Evolutionary conservation across 1,140 invertebrate genomes (phyloP).

Genomic region (Leptinotarsa defecta): DNA sequence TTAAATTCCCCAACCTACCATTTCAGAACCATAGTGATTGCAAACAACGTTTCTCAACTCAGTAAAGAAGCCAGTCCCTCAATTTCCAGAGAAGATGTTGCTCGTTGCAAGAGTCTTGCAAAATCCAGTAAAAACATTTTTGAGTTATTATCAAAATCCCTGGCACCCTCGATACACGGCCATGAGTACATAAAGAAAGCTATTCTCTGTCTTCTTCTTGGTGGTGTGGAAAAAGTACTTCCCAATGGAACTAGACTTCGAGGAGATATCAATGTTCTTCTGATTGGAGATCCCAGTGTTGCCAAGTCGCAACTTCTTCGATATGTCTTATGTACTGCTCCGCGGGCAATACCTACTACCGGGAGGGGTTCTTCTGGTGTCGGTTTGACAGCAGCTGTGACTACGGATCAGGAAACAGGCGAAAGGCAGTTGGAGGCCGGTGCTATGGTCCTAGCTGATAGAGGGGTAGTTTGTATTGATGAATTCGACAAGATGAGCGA

Average conservation of each 20-base stretch:
- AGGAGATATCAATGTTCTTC: slow-evolving; percentile 96
- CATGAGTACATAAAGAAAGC: slow-evolving; percentile 97
- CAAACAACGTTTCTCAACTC: slow-evolving; percentile 88
- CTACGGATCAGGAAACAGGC: slow-evolving; percentile 90
- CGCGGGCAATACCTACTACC: slow-evolving; percentile 94
- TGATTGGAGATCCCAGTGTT: slow-evolving; percentile 97
- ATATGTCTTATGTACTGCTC: slow-evolving; percentile 93
- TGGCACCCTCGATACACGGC: slow-evolving; percentile 98
- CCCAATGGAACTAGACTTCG: slow-evolving; percentile 94
- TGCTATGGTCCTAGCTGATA: slow-evolving; percentile 98
- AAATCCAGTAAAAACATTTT: slow-evolving; percentile 82
- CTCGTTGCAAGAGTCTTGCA: slow-evolving; percentile 86
- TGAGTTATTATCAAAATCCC: slow-evolving; percentile 85
- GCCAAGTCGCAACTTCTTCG: slow-evolving; percentile 97
- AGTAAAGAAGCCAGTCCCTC: slow-evolving; percentile 87
- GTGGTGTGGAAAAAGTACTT: slow-evolving; percentile 94
- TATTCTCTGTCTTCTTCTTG: slow-evolving; percentile 91
- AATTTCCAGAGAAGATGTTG: slow-evolving; percentile 87
- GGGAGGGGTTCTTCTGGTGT: slow-evolving; percentile 92
- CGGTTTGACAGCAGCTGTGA: slow-evolving; percentile 98
- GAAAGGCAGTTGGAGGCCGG: slow-evolving; percentile 92
- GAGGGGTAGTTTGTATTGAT: slow-evolving; percentile 95
- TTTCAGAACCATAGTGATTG: slow-evolving; percentile 88
- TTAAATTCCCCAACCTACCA: neutral
- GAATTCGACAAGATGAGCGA: slow-evolving; percentile 99